Base-by-base conservation (phyloP, 1,140 invertebrate genomes). In the Aphelenchoides fujianensis region DNA sequence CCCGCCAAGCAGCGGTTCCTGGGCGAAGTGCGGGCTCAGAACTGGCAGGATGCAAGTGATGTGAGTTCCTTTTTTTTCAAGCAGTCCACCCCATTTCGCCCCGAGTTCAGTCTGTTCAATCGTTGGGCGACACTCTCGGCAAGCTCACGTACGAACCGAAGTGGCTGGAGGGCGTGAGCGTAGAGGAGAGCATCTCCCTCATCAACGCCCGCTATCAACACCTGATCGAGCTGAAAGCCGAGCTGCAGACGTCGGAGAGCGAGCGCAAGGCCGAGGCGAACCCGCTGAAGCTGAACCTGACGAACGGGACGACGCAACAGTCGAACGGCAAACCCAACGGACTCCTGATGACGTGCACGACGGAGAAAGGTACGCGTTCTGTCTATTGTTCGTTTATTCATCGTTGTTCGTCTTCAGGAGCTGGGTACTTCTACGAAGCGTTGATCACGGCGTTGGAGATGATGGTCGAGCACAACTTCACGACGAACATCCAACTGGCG, bases 401-500 rank as follows among this genome's bases (percentile, higher is more conserved):
- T 19, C 53, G 63, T 3, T 61, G 41, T 53, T 66, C 34, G 12
- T 72, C 66, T 71, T 48, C 53, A 57, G 75, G 72, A 31, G 35
- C 75, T 16, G 73, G 75, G 1, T 59, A 74, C 28, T 41, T 78
- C 16, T 48, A 41, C 32, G 72, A 78, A 34, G 66, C 76, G 16
- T 34, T 96, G 48, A 88, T 97, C 74, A 88, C 89, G 68, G 92
- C 92, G 85, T 85, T 95, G 19, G 92, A 93, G 80, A 89, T 89
- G 68, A 90, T 96, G 88, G 89, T 92, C 37, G 89, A 90, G 70
- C 93, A 94, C 82, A 91, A 91, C 55, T 86, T 97, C 68, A 90
- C 91, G 74, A 89, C 92, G 1, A 96, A 95, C 87, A 88, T 96
- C 62, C 90, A 93, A 81, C 86, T 96, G 52, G 95, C 93, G 2